Conservation (phyloP, 2,888 invertebrate species). For the Iphiclides podalirius region DNA sequence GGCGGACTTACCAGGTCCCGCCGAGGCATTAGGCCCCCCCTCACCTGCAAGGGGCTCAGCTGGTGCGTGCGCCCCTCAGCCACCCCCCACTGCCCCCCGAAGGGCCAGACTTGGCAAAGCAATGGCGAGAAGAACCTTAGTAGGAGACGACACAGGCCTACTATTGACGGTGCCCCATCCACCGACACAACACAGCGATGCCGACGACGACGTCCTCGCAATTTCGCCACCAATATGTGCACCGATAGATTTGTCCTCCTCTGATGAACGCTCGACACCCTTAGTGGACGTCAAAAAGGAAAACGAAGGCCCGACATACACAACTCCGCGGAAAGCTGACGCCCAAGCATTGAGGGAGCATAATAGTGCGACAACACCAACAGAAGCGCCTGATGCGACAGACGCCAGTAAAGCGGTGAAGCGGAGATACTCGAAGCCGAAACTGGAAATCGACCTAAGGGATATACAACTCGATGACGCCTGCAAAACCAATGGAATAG, state of each 20-base stretch:
- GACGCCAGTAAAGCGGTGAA: constrained; percentile 61
- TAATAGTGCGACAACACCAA: constrained; percentile 46
- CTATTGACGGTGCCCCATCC: constrained; percentile 56
- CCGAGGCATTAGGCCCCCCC: constrained; percentile 79
- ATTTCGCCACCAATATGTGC: constrained; percentile 68
- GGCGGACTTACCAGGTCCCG: constrained; percentile 54
- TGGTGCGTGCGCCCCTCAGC: constrained; percentile 82
- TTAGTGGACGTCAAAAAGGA: constrained; percentile 72
- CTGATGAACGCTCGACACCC: constrained; percentile 68
- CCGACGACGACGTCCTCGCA: constrained; percentile 74
- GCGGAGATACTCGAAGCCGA: constrained; percentile 67
- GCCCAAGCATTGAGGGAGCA: constrained; percentile 68
- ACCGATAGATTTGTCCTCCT: constrained; percentile 73
- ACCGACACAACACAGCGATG: constrained; percentile 63
- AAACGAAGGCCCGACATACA: constrained; percentile 65
- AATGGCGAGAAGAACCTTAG: constrained; percentile 83
- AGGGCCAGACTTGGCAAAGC: constrained; percentile 79
- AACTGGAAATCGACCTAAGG: constrained; percentile 72
- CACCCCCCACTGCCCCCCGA: constrained; percentile 67
- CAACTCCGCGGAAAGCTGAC: constrained; percentile 62
- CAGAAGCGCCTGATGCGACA: constrained; percentile 45
- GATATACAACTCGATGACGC: constrained; percentile 68
- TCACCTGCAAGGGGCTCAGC: constrained; percentile 85
- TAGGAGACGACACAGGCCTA: constrained; percentile 75
- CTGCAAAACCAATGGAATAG: constrained; percentile 72